These are phyloP conservation scores for Petrolisthes manimaculis DNA, from an alignment of 2,888 invertebrate genomes.

Conservation along the genomic window DNA sequence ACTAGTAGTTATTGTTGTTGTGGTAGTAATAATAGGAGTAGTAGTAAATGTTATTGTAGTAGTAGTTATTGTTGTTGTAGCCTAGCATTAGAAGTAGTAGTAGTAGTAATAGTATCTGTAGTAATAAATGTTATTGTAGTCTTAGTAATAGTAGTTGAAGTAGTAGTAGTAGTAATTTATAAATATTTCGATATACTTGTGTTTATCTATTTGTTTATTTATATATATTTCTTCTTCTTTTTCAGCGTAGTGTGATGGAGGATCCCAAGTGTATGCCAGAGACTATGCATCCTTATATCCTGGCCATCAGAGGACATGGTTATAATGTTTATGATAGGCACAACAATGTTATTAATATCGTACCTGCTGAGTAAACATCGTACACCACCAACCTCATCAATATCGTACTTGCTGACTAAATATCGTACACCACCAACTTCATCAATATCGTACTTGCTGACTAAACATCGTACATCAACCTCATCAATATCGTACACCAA, in stretches of 20 bases:
- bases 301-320: conserved; percentile 46
- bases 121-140: too few relatives aligned
- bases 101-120: too few relatives aligned
- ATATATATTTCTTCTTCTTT: background rate
- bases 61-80: too few relatives aligned
- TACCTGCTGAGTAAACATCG: conserved; percentile 43
- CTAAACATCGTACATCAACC: background rate
- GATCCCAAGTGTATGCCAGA: conserved; percentile 63
- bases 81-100: too few relatives aligned
- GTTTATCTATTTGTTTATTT: background rate
- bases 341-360: conserved; percentile 29
- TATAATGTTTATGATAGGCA: conserved; percentile 39
- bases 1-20: too few relatives aligned
- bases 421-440: conserved; percentile 14
- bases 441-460: conserved; percentile 48
- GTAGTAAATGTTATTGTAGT: too few relatives aligned
- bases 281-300: conserved; percentile 52
- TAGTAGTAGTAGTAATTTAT: too few relatives aligned
- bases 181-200: too few relatives aligned
- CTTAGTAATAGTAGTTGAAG: too few relatives aligned
- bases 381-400: conserved; percentile 30
- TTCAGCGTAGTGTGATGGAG: conserved; percentile 60
- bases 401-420: conserved; percentile 46
- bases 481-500: too few relatives aligned
- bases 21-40: too few relatives aligned